Evolutionary conservation across 1,140 invertebrate species (phyloP), one percentile per base, ranked within the genome.

Genomic region (Macrostomum lignano): DNA sequence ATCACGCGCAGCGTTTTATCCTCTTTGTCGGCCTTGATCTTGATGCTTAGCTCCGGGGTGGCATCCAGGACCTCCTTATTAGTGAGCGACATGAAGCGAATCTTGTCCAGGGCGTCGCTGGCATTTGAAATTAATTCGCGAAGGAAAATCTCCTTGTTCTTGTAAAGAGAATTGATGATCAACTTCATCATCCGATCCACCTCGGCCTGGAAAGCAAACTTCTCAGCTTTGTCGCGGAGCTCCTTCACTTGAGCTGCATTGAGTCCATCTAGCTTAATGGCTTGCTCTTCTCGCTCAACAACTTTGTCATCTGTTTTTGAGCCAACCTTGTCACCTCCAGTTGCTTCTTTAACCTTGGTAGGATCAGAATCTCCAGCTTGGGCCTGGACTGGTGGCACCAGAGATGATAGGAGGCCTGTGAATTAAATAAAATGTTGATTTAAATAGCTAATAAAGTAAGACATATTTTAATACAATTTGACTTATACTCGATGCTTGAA

Each of bases 1-100:
- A 70, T 42, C 37, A 49, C 31, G 22, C 7, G 6, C 14, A 33
- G 7, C 7, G 14, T 33, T 7, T 25, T 25, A 21, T 21, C 14
- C 6, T 7, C 17, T 25, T 33, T 33, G 14, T 33, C 19, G 7
- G 7, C 19, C 59, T 67, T 30, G n/a, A 33, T 33, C 7, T 33
- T 25, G 19, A 33, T 33, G 22, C 7, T 7, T 7, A 40, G 22
- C 14, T 40, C 36, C 21, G 36, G 29, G 11, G 25, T 31, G 2
- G 20, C 21, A 7, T 24, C 36, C 7, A 40, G 32, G 9, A 34
- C 20, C 2, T 21, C 14, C 19, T 28, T 33, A 25, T 40, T 30
- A 6, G 36, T 38, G 11, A 33, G 14, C 22, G 31, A 33, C 31
- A 7, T 33, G 14, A 33, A 33, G 22, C 19, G 7, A 7, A 33